Evolutionary conservation across 2,113 vertebrate species (phyloP).

Genomic region (Silurus asotus): DNA sequence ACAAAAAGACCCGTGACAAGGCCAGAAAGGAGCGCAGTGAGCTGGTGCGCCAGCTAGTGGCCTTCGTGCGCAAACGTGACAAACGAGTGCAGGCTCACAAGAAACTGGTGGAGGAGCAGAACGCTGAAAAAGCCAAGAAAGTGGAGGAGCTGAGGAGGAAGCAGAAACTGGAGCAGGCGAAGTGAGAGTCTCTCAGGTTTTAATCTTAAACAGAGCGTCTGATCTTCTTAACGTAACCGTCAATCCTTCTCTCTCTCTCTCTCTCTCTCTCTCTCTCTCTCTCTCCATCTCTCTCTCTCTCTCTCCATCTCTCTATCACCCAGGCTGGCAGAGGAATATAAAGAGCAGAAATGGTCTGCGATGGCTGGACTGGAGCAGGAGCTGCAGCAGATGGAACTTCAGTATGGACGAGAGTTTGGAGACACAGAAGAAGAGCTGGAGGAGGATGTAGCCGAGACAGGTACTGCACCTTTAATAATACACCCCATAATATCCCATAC

Average conservation of each 20-base stretch:
- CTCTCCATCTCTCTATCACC: not conserved
- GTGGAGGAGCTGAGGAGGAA: constrained; percentile 83
- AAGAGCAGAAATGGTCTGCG: constrained; percentile 93
- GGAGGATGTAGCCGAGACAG: constrained; percentile 47
- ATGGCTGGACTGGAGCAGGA: constrained; percentile 90
- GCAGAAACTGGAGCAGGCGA: constrained; percentile 88
- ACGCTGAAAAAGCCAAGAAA: constrained; percentile 87
- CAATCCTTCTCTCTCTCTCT: not conserved
- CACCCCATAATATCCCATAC: too few relatives aligned
- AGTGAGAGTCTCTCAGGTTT: constrained; percentile 67
- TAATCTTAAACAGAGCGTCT: not conserved
- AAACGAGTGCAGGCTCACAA: constrained; percentile 90
- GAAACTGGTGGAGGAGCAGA: constrained; percentile 89
- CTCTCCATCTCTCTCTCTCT: not conserved
- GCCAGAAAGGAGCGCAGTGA: constrained; percentile 89
- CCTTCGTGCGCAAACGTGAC: constrained; percentile 91
- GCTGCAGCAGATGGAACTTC: constrained; percentile 91
- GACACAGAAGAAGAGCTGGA: constrained; percentile 72
- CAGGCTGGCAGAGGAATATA: constrained; percentile 87
- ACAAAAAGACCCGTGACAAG: constrained; percentile 90
- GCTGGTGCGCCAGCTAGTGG: constrained; percentile 86
- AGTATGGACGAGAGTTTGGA: constrained; percentile 89
- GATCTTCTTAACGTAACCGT: too few relatives aligned
- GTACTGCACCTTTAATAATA: constrained; percentile 7
- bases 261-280: not conserved